Conservation (phyloP, 2,113 vertebrate species). For the Cnemophilus loriae region DNA sequence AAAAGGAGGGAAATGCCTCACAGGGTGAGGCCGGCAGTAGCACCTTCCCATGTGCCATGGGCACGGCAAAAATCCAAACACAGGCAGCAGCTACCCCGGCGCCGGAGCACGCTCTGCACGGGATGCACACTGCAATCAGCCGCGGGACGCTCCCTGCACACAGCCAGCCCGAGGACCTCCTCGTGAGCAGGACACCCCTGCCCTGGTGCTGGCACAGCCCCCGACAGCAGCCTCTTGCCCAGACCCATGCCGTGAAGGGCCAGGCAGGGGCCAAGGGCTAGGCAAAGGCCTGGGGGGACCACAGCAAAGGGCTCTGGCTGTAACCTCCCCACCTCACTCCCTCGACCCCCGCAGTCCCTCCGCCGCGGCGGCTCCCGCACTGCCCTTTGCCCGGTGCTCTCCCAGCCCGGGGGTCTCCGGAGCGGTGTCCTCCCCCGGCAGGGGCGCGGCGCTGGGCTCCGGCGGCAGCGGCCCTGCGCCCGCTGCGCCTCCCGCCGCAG, state of each 20-base stretch:
- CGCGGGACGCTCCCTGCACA: not conserved
- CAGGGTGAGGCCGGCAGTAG: fast-evolving
- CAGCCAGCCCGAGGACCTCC: not conserved
- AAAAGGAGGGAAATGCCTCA: slow-evolving; percentile 3
- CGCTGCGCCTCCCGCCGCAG: not conserved
- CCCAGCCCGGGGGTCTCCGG: not conserved
- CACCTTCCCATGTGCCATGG: fast-evolving
- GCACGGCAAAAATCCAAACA: not conserved
- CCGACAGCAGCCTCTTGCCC: not conserved
- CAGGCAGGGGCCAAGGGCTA: no score
- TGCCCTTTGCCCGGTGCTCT: not conserved
- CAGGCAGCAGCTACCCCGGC: not conserved
- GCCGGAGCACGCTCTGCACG: not conserved
- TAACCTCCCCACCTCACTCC: not conserved
- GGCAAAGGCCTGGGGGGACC: not conserved
- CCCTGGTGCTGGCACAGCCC: not conserved
- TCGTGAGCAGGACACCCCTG: not conserved
- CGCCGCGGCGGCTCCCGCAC: not conserved
- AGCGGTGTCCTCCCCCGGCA: not conserved
- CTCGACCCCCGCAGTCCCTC: not conserved
- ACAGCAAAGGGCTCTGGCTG: not conserved
- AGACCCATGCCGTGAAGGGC: not conserved
- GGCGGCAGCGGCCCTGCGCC: not conserved
- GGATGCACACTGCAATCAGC: not conserved
- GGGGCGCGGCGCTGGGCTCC: not conserved